Evolutionary conservation across 1,140 invertebrate genomes (phyloP), one percentile per base, ranked within the genome.

Genomic region (Euura lappo): DNA sequence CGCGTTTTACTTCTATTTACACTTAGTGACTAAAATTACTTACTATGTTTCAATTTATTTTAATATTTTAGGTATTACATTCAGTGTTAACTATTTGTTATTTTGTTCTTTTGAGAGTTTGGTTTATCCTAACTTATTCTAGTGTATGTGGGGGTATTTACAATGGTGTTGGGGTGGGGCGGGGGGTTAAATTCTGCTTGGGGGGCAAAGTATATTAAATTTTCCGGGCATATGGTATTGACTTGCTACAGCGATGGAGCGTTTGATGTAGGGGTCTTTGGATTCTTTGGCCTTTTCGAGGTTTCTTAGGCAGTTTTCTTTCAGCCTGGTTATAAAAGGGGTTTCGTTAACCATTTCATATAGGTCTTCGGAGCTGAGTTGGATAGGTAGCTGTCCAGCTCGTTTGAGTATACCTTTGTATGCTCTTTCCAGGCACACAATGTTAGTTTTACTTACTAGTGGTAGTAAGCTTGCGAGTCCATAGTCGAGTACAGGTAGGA

Each of bases 271-370:
- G 1, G 6, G 6, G 47, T 51, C 47, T 6, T 6, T 11, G 47
- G 47, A 28, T 1, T 51, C 11, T 6, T 51, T 11, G 11, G 47
- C 47, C 11, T 51, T 51, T 6, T 7, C 47, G 11, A 51, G 47
- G 2, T 51, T 51, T 7, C 1, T 7, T 11, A 51, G 11, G 47
- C 11, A 51, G 11, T 51, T 51, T 51, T 51, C 47, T 6, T 88
- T 6, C 85, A 76, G 2, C 88, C 89, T n/a, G 77, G 64, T 1
- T 65, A 47, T 71, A 11, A 65, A 71, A 4, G 42, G 43, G 4
- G n/a, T 11, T 71, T 64, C 51, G 44, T 44, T 65, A 1, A 71
- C 47, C 51, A 65, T 71, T 28, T 71, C 51, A n/a, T 71, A 71
- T 8, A 71, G 51, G 42, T 71, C 70, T 2, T 28, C 8, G 1